phyloP scores from a whole-genome alignment of 2,888 invertebrate genomes.

The Cephus pygmeus region DNA sequence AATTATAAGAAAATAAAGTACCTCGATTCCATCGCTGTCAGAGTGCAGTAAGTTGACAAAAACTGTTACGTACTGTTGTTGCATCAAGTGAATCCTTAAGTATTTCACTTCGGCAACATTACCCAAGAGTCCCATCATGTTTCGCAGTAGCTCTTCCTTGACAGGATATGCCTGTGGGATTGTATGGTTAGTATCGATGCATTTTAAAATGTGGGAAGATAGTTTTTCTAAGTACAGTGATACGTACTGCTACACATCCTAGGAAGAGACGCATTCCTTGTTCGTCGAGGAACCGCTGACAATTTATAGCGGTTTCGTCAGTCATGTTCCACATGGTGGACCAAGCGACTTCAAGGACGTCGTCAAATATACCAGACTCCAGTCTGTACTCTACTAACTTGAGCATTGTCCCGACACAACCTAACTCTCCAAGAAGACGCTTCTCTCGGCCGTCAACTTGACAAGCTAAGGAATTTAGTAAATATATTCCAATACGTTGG shows the following conservation, averaged over 20 bases:
- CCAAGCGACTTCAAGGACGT: constrained; percentile 98
- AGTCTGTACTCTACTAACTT: constrained; percentile 86
- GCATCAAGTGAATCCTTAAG: constrained; percentile 86
- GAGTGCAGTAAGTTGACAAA: constrained; percentile 89
- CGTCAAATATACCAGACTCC: constrained; percentile 84
- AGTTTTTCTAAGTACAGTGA: constrained; percentile 16
- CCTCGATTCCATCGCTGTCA: constrained; percentile 94
- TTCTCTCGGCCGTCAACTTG: constrained; percentile 96
- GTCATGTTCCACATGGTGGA: constrained; percentile 99
- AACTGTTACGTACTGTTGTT: constrained; percentile 83
- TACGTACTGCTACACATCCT: constrained; percentile 82
- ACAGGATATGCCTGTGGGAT: constrained; percentile 81
- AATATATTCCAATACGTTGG: constrained; percentile 92
- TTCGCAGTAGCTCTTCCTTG: constrained; percentile 89
- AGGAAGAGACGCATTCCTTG: constrained; percentile 92
- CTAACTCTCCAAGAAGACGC: constrained; percentile 87
- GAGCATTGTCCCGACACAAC: constrained; percentile 88
- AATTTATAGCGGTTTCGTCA: constrained; percentile 96
- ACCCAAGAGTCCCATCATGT: constrained; percentile 98
- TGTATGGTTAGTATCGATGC: background rate
- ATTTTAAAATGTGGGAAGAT: constrained; percentile 6
- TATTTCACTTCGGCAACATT: constrained; percentile 95
- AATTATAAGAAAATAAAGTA: constrained; percentile 53
- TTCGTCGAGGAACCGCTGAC: constrained; percentile 87
- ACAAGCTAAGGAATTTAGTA: constrained; percentile 95